phyloP scores from a whole-genome alignment of 2,888 invertebrate genomes.

The Acanthopleura granulata region DNA sequence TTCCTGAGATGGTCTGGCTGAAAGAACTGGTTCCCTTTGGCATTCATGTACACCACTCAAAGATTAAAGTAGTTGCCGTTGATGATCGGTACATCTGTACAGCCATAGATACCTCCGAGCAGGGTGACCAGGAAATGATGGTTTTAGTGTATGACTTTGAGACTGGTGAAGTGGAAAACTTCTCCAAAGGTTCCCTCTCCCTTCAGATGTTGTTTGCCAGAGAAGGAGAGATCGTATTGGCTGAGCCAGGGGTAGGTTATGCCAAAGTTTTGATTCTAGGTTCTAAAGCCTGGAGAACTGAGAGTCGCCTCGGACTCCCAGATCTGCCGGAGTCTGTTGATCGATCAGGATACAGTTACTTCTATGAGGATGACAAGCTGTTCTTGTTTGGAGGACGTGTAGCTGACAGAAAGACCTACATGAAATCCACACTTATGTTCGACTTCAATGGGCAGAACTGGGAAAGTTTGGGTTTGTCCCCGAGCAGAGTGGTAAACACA shows the following conservation, averaged over 20 bases:
- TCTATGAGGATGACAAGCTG: background rate
- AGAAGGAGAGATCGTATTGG: background rate
- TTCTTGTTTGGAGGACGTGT: background rate
- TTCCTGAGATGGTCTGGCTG: background rate
- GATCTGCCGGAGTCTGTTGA: background rate
- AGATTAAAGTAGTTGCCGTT: conserved; percentile 35
- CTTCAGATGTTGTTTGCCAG: background rate
- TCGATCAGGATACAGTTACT: background rate
- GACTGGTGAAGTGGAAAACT: background rate
- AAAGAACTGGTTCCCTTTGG: conserved; percentile 29
- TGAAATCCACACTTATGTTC: background rate
- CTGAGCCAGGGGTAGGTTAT: conserved; percentile 8
- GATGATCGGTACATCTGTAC: conserved; percentile 39
- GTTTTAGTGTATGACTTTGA: background rate
- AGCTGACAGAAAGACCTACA: background rate
- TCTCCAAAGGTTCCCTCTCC: background rate
- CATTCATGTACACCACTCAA: conserved; percentile 34
- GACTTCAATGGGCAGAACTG: background rate
- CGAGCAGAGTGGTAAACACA: background rate
- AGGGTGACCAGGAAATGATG: background rate
- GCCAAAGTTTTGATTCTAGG: background rate
- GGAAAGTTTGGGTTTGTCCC: background rate
- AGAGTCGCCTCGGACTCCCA: background rate
- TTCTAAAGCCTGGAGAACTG: background rate
- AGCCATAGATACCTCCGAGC: background rate